Base-by-base conservation (phyloP, 2,888 invertebrate species). In the Drosophila rubida region DNA sequence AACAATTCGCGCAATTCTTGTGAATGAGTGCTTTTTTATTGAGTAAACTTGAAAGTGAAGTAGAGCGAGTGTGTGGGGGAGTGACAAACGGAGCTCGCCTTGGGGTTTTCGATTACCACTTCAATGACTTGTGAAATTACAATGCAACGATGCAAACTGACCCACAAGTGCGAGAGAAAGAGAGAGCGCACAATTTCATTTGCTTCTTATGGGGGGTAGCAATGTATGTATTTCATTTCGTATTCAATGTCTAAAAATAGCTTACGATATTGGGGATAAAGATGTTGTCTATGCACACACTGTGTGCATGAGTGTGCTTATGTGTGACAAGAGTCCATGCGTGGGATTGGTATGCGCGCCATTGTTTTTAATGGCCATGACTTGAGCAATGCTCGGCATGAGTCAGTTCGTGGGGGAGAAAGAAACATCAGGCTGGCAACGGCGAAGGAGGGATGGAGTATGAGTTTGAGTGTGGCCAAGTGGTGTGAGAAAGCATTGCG, bases 261-360 rank as follows among this genome's bases (percentile, higher is more conserved):
- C 61, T 39, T 6, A 41, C 37, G 51, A 22, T 37, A 27, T 45
- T 61, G 22, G 58, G 49, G 35, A 61, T 49, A 50, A 50, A 69
- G 44, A 62, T 73, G 57, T 48, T 37, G 22, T 8, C n/a, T 19
- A 23, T 27, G 13, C 23, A 8, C 32, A 39, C 25, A 25, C 25
- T 25, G 1, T 60, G 22, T 51, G 44, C 25, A 25, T 25, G 25
- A 5, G 23, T 13, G 35, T 6, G 30, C 11, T 11, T 30, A 4
- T n/a, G n/a, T 37, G 32, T 35, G 32, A n/a, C 32, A 35, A 35
- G 48, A 49, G 49, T 58, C 70, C 60, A 61, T 79, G 82, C 82
- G 82, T 82, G 83, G 86, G 86, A 82, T 76, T 78, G 83, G 66
- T 67, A 82, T 82, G 64, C 59, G 60, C 62, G 62, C 65, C 74